A percentile compares a stretch with the other conserved stretches of the same genome.
Conservation (phyloP, 2,888 invertebrate genomes). For the Eudasyphora cyanicolor region DNA sequence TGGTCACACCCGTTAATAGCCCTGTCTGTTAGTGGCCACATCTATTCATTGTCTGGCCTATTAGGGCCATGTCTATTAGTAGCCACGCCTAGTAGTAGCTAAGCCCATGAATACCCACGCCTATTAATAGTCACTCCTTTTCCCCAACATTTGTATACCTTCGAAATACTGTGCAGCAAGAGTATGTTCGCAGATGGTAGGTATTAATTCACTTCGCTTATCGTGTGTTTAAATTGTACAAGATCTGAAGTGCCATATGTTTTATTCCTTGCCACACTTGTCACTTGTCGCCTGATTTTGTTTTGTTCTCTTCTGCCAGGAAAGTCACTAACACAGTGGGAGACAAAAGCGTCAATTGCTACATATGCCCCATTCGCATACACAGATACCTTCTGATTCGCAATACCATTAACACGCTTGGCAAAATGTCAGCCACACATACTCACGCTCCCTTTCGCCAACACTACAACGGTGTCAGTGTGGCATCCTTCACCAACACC, state of each 20-base stretch:
- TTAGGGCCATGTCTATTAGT: too few relatives aligned
- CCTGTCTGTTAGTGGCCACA: too few relatives aligned
- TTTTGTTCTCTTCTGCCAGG: not conserved
- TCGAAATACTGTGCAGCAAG: too few relatives aligned
- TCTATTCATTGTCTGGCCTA: too few relatives aligned
- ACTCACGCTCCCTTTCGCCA: not conserved
- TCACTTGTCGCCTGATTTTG: not conserved
- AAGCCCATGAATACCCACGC: too few relatives aligned
- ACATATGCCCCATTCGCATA: not conserved
- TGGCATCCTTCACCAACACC: not conserved
- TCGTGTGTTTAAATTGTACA: not conserved
- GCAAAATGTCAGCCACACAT: not conserved
- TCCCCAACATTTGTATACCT: too few relatives aligned
- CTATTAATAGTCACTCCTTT: too few relatives aligned
- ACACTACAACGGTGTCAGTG: not conserved
- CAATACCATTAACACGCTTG: slow-evolving; percentile 18
- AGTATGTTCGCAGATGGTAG: too few relatives aligned
- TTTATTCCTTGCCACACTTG: not conserved
- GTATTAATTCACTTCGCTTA: not conserved
- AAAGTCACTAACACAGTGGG: not conserved
- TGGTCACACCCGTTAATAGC: too few relatives aligned
- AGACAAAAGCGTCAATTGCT: slow-evolving; percentile 1
- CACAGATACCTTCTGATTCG: not conserved
- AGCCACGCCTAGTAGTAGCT: too few relatives aligned
- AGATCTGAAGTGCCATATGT: slow-evolving; percentile 16